These are phyloP conservation scores for Apteryx mantelli DNA, from an alignment of 2,113 vertebrate genomes.

Conservation along the genomic window DNA sequence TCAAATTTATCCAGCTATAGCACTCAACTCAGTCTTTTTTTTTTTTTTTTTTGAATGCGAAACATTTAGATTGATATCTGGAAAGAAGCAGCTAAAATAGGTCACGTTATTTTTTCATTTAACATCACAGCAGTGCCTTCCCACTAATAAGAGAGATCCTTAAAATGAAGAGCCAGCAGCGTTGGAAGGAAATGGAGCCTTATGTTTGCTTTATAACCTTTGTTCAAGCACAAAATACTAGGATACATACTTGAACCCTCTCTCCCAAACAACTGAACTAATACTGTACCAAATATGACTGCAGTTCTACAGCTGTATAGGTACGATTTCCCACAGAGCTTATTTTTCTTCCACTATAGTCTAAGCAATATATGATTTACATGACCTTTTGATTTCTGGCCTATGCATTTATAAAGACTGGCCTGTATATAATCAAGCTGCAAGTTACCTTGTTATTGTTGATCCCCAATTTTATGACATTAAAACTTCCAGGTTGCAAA, in stretches of 20 bases:
- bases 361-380: not conserved
- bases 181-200: not conserved
- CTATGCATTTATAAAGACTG: not conserved
- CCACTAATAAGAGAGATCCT: not conserved
- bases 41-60: not conserved
- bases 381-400: not conserved
- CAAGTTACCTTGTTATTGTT: not conserved
- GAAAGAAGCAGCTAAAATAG: not conserved
- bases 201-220: not conserved
- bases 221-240: not conserved
- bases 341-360: not conserved
- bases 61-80: not conserved
- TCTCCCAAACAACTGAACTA: not conserved
- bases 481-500: not conserved
- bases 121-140: not conserved
- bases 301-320: not conserved
- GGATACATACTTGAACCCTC: not conserved
- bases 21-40: not conserved
- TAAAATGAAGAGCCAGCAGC: not conserved
- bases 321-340: not conserved
- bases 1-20: not conserved
- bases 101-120: not conserved
- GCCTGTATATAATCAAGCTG: not conserved
- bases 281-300: not conserved
- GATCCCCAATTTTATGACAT: not conserved